Conservation (phyloP, 2,888 invertebrate genomes). For the Heliconius ismenius region DNA sequence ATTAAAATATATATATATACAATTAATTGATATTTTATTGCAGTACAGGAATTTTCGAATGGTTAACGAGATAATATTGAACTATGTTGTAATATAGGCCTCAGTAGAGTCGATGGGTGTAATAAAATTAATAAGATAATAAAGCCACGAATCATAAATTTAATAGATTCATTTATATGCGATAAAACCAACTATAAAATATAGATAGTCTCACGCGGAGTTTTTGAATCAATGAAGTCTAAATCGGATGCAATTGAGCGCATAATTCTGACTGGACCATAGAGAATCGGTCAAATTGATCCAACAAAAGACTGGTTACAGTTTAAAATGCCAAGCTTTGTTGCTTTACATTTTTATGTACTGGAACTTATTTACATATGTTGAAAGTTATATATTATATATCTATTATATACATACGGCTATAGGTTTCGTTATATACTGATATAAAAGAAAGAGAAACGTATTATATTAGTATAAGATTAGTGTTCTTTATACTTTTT, state of each 20-base stretch:
- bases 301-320: constrained; percentile 45
- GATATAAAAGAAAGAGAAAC: background rate
- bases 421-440: background rate
- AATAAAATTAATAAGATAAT: constrained; percentile 69
- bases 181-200: constrained; percentile 77
- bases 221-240: constrained; percentile 70
- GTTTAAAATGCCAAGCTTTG: constrained; percentile 39
- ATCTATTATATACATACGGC: background rate
- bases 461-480: too few species aligned
- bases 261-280: constrained; percentile 68
- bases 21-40: constrained; percentile 30
- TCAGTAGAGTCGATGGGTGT: constrained; percentile 57
- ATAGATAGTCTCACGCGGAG: constrained; percentile 68
- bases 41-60: constrained; percentile 25
- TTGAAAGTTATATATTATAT: background rate
- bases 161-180: constrained; percentile 76
- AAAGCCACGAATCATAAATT: constrained; percentile 67
- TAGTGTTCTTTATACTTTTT: too few species aligned
- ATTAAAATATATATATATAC: constrained; percentile 22
- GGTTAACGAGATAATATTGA: constrained; percentile 29
- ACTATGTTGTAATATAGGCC: constrained; percentile 49
- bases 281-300: constrained; percentile 73
- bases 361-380: constrained; percentile 16
- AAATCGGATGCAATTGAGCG: constrained; percentile 74
- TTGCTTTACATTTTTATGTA: constrained; percentile 34